Evolutionary conservation across 2,797 vertebrate genomes (phyloP).

Genomic region (Spheniscus humboldti): DNA sequence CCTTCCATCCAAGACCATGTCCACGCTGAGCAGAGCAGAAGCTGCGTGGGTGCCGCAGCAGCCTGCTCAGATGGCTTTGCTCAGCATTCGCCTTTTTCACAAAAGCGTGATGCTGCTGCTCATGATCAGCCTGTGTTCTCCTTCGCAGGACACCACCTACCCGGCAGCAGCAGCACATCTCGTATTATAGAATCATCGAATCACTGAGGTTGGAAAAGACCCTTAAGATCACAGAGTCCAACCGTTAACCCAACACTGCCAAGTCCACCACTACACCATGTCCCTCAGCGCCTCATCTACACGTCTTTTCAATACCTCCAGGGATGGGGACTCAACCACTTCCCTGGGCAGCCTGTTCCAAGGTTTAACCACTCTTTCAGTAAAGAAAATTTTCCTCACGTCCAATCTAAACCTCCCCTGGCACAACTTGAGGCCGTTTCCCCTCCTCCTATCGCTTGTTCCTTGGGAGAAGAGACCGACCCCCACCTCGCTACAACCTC

Average conservation of each 20-base stretch:
- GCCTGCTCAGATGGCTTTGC: background rate
- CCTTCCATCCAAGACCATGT: background rate
- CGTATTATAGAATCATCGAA: too few species aligned
- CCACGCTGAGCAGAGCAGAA: background rate
- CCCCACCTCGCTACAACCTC: too few species aligned
- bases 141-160: background rate
- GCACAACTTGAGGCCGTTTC: background rate
- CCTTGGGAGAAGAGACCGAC: too few species aligned
- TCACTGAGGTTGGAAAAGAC: background rate
- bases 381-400: too few species aligned
- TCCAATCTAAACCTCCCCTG: background rate
- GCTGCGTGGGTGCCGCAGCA: background rate
- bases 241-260: background rate
- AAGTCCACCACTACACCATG: fast-evolving
- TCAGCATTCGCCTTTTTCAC: background rate
- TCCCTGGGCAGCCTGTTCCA: background rate
- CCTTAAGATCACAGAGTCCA: background rate
- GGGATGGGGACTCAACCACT: background rate
- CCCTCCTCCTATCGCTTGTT: background rate
- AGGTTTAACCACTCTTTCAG: fast-evolving
- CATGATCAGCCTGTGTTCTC: fast-evolving
- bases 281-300: background rate
- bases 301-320: fast-evolving
- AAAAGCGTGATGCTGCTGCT: too few species aligned
- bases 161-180: background rate